Evolutionary conservation across 1,140 invertebrate genomes (phyloP), one percentile per base, ranked within the genome.

Genomic region (Paraescarpia echinospica): DNA sequence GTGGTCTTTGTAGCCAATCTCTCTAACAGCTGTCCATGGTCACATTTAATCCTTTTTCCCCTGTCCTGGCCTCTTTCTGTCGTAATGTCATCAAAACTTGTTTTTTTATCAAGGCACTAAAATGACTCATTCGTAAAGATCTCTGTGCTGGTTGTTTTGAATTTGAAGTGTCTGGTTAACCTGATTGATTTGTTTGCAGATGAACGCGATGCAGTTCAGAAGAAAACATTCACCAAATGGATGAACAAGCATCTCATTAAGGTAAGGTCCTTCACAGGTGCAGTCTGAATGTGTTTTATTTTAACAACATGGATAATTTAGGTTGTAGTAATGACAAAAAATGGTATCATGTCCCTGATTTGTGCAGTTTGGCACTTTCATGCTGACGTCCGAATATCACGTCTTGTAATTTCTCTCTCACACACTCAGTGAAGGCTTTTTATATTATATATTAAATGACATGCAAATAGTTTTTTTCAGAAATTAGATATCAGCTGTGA

Each of bases 171-270:
- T 77, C 59, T 31, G 27, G 14, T 77, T 22, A 77, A 77, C 2
- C 22, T 77, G 0, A 77, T 77, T 12, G 14, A 77, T 77, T 93
- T 59, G 91, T 95, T 98, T 98, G 92, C 97, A 99, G 99, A 99
- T 97, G 99, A 99, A 97, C 97, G 99, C 96, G 99, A 99, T 97
- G 98, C 98, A 94, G 99, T 99, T 96, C 99, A 99, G 97, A 99
- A 99, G 97, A 99, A 99, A 97, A 99, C 99, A 94, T 99, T 99
- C 97, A 99, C 99, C 94, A 99, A 99, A 98, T 99, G 99, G 99
- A 98, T 99, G 97, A 99, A 99, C 97, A 99, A 99, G 97, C 99
- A 99, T 97, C 97, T 99, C 95, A 98, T 98, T 97, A 99, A 99
- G 98, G 99, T 99, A 97, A 97, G 92, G 90, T 90, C 14, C 27